phyloP scores from a whole-genome alignment of 2,113 vertebrate genomes.

The Dromiciops gliroides region DNA sequence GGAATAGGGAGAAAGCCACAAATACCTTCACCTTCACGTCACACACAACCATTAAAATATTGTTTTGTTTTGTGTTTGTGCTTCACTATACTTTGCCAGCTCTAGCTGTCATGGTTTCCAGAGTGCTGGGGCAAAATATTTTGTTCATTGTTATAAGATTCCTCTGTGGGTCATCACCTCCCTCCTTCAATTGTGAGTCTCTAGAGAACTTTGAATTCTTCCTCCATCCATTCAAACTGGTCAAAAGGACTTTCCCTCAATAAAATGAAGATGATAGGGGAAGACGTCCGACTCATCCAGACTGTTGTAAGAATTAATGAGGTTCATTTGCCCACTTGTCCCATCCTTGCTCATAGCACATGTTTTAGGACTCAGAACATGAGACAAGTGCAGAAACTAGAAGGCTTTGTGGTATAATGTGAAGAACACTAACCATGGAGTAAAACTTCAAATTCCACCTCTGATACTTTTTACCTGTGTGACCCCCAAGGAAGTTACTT shows the following conservation, averaged over 20 bases:
- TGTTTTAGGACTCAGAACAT: not conserved
- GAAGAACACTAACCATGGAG: not conserved
- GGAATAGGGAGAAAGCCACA: not conserved
- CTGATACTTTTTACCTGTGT: not conserved
- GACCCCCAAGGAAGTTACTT: no score
- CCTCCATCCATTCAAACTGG: not conserved
- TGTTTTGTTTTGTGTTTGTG: not conserved
- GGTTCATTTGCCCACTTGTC: not conserved
- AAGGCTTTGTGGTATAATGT: not conserved
- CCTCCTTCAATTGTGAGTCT: not conserved
- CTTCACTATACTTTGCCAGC: not conserved
- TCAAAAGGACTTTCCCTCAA: not conserved
- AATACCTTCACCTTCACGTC: not conserved
- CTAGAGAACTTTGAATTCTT: not conserved
- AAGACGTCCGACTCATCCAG: not conserved
- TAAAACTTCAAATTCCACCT: not conserved
- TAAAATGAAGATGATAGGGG: conserved; percentile 24
- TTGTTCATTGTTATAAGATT: not conserved
- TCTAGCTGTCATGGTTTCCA: conserved; percentile 46
- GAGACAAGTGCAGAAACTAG: not conserved
- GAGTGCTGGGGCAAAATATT: not conserved
- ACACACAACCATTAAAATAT: not conserved
- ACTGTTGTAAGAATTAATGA: conserved; percentile 8
- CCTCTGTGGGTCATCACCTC: not conserved
- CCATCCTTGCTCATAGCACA: not conserved